Evolutionary conservation across 1,140 invertebrate species (phyloP).

Genomic region (Leptoteleia sp.): DNA sequence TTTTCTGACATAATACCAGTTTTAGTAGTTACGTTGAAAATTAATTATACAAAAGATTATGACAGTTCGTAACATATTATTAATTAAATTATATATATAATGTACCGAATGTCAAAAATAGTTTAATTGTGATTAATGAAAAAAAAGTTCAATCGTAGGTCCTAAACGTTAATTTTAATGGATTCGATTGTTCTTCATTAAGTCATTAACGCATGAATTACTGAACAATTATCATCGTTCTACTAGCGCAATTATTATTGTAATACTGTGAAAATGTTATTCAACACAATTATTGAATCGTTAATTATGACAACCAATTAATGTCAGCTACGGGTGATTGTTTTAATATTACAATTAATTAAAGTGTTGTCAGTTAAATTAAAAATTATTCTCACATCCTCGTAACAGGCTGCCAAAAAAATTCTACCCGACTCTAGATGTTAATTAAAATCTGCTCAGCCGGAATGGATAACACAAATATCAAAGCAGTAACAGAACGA

Average conservation of each 20-base stretch:
- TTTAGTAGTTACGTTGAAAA: too few species aligned
- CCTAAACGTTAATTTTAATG: constrained; percentile 23
- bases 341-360: constrained; percentile 4
- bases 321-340: neutral
- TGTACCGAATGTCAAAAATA: too few species aligned
- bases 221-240: constrained; percentile 29
- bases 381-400: constrained; percentile 24
- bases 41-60: too few species aligned
- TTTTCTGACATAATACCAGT: too few species aligned
- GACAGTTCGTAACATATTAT: too few species aligned
- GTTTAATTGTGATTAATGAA: too few species aligned
- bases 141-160: constrained; percentile 7
- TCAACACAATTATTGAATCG: constrained; percentile 32
- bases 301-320: constrained; percentile 40
- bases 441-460: constrained; percentile 39
- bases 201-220: constrained; percentile 30
- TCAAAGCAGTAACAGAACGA: constrained; percentile 9
- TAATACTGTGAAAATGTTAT: constrained; percentile 37
- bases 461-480: constrained; percentile 15
- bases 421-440: constrained; percentile 11
- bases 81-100: too few species aligned
- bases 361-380: constrained; percentile 11
- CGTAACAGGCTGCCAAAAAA: constrained; percentile 1
- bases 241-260: constrained; percentile 29
- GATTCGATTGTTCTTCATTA: constrained; percentile 26